A percentile compares a stretch with the other conserved stretches of the same genome.
phyloP scores from a whole-genome alignment of 1,140 invertebrate species.

The Lepidostoma basale region DNA sequence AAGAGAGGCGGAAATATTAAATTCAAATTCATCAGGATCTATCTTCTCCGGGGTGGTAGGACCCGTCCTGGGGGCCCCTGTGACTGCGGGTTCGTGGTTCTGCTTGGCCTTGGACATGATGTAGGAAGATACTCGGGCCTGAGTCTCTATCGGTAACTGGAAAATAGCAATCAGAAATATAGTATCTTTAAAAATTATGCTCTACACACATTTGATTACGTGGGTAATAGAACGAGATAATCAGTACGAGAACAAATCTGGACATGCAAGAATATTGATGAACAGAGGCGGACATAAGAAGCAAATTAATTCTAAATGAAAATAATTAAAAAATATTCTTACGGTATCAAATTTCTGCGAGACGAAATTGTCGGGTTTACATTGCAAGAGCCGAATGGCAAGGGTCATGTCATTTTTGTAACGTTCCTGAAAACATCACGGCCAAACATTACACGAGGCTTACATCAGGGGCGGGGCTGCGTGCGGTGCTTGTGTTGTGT shows the following conservation, averaged over 20 bases:
- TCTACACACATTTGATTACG: no score
- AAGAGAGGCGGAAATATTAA: constrained; percentile 88
- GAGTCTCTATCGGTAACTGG: constrained; percentile 88
- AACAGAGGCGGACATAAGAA: constrained; percentile 33
- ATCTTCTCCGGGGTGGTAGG: constrained; percentile 51
- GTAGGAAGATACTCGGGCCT: constrained; percentile 84
- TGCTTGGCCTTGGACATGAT: constrained; percentile 72
- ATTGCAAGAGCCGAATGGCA: constrained; percentile 92
- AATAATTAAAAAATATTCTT: constrained; percentile 58
- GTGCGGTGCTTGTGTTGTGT: no score
- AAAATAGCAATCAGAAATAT: constrained; percentile 49
- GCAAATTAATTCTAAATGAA: constrained; percentile 39
- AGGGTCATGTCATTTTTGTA: constrained; percentile 94
- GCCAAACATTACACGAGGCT: background rate
- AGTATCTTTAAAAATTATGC: no score
- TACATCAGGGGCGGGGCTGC: no score
- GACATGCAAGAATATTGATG: background rate
- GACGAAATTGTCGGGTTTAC: constrained; percentile 94
- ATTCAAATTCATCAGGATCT: constrained; percentile 64
- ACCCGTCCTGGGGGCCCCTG: constrained; percentile 44
- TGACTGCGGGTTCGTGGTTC: constrained; percentile 51
- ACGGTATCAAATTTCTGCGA: constrained; percentile 91
- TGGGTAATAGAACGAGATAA: no score
- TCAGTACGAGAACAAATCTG: background rate
- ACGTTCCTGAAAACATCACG: constrained; percentile 74